Evolutionary conservation across 1,140 invertebrate species (phyloP).

Genomic region (Trichomalopsis sarcophagae): DNA sequence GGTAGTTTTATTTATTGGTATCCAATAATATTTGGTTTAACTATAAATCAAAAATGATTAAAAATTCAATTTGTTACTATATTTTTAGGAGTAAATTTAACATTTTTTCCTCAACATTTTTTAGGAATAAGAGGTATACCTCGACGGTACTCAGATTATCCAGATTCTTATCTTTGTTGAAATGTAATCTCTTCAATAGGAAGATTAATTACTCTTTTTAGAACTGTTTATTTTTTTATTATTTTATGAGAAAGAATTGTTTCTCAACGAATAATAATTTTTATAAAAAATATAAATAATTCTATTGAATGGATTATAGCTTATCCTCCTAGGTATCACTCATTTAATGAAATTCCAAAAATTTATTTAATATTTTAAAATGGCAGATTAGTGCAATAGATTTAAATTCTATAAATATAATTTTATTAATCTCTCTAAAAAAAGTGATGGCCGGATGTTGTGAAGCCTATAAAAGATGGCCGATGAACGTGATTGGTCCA

Average conservation of each 20-base stretch:
- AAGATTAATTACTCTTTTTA: background rate
- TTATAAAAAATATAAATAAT: background rate
- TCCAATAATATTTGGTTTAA: constrained; percentile 79
- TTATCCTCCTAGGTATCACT: background rate
- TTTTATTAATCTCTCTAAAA: constrained; percentile 18
- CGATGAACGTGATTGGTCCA: too few relatives aligned
- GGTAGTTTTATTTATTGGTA: constrained; percentile 81
- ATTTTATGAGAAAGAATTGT: constrained; percentile 19
- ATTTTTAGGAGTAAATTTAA: constrained; percentile 83
- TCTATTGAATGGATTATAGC: background rate
- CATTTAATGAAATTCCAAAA: constrained; percentile 53
- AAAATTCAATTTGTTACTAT: constrained; percentile 60
- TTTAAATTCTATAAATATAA: background rate
- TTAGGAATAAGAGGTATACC: constrained; percentile 84
- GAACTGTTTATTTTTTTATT: background rate
- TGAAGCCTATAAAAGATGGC: too few relatives aligned
- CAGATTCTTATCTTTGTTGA: constrained; percentile 77
- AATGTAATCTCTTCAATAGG: constrained; percentile 67
- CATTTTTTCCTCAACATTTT: constrained; percentile 86
- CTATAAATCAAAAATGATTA: constrained; percentile 51
- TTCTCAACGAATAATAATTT: background rate
- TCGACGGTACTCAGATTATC: constrained; percentile 83
- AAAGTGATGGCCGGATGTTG: too few relatives aligned
- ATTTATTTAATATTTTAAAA: constrained; percentile 53
- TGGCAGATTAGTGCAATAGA: constrained; percentile 64